Conservation (phyloP, 2,113 vertebrate species). For the Neolamprologus falcicula region DNA sequence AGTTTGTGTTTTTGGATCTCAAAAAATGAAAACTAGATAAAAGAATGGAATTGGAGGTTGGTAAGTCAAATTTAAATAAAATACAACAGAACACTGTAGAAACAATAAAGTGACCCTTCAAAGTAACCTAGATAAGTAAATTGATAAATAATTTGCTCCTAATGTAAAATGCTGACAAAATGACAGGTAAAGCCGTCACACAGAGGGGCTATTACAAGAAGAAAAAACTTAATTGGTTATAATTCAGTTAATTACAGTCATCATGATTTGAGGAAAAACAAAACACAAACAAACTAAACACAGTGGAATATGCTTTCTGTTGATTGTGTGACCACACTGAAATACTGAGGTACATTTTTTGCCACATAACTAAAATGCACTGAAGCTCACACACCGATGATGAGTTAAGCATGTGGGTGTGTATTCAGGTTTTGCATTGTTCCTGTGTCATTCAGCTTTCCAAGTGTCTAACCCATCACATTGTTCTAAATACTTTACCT, state of each 20-base stretch:
- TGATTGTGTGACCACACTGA: neutral
- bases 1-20: neutral
- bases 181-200: fast-evolving
- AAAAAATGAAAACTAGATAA: neutral
- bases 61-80: neutral
- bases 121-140: neutral
- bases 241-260: neutral
- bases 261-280: neutral
- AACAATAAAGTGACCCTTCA: neutral
- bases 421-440: neutral
- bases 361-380: neutral
- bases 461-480: neutral
- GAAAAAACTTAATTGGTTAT: fast-evolving
- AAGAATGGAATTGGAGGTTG: fast-evolving
- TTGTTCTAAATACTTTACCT: conserved; percentile 32
- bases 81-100: neutral
- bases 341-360: neutral
- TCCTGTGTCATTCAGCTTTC: neutral
- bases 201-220: neutral
- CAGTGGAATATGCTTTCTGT: neutral
- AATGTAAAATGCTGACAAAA: neutral
- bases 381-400: neutral
- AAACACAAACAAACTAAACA: neutral
- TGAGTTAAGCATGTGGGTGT: neutral
- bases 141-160: neutral